Conservation (phyloP, 2,113 vertebrate genomes). For the Podiceps cristatus region DNA sequence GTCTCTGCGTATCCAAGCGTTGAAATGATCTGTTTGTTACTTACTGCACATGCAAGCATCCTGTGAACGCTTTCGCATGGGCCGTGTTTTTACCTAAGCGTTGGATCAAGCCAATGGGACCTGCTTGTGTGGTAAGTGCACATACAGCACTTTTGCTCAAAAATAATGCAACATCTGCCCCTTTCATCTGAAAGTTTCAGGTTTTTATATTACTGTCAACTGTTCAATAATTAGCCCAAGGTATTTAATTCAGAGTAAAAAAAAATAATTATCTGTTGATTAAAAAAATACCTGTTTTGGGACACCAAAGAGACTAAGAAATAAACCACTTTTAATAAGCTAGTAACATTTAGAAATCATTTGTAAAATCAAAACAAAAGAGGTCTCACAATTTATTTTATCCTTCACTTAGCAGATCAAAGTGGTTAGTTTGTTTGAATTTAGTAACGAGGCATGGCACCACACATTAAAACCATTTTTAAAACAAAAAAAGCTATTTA, state of each 20-base stretch:
- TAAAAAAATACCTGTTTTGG: neutral
- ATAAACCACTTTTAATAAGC: neutral
- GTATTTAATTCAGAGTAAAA: neutral
- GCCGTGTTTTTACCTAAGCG: neutral
- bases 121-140: neutral
- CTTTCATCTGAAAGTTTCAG: neutral
- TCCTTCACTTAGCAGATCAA: neutral
- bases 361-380: neutral
- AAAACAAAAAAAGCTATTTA: neutral
- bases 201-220: neutral
- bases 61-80: neutral
- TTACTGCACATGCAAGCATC: neutral
- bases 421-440: neutral
- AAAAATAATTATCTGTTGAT: neutral
- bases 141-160: neutral
- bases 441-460: neutral
- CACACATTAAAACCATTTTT: neutral
- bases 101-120: neutral
- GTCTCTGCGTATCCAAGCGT: neutral
- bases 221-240: neutral
- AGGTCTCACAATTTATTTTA: neutral
- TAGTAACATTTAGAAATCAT: neutral
- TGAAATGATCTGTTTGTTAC: neutral
- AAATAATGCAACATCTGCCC: neutral
- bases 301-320: neutral